Evolutionary conservation across 2,797 vertebrate species (phyloP), one percentile per base, ranked within the genome.

Genomic region (Anguilla anguilla): DNA sequence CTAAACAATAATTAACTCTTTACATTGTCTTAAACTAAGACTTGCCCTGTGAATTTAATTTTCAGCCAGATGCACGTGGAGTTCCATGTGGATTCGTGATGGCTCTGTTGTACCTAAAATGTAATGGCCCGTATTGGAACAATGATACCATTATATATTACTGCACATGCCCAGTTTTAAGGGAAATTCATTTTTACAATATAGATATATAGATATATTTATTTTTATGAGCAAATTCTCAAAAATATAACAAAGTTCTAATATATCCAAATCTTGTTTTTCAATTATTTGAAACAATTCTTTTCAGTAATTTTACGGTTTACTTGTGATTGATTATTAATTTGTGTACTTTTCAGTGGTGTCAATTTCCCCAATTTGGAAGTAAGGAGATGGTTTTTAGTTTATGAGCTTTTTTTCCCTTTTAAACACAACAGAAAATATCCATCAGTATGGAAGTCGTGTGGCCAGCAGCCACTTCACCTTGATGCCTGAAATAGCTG

Each of bases 401-500:
- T 53, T 22, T 72, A 28, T 72, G 67, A 28, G 67, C 3, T 6
- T 72, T 72, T 72, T 35, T 72, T 72, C 28, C 7, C 67, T 72
- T 72, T 28, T 89, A 91, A 91, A 92, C 88, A 89, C 88, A 90
- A 59, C 84, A 22, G 39, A 51, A 83, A 84, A 86, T 85, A 46
- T 87, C 91, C 13, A 51, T 11, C 22, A 25, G 86, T 87, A 89
- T 43, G 86, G 90, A 88, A 89, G 86, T 86, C 86, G 84, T 86
- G 88, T 89, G 77, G 69, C 77, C 64, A 88, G 86, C 90, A 88
- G 91, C 91, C 90, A 86, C 59, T 86, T 77, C 0, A 49, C 74
- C 83, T 83, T 91, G 59, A 89, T 69, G 83, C 61, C 67, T 87
- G 82, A 90, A 92, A 92, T 88, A 92, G 85, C 74, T 81, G 88